Evolutionary conservation across 2,797 vertebrate genomes (phyloP).

Genomic region (Pogonophryne albipinna): DNA sequence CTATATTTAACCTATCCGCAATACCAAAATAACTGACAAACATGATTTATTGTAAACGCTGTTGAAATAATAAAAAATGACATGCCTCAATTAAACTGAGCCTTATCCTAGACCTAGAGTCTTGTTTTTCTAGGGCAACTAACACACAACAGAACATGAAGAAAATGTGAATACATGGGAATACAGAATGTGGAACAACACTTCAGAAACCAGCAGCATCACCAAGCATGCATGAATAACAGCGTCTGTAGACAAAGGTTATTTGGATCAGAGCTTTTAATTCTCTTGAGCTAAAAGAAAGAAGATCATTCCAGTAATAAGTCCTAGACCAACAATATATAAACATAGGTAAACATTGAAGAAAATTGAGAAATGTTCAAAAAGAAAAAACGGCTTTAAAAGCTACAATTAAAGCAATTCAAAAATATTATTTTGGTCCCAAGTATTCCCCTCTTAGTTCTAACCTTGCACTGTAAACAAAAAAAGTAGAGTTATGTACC

Average conservation of each 20-base stretch:
- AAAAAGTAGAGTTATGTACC: conserved; percentile 7
- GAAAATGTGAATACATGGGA: too few relatives aligned
- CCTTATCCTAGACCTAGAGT: not conserved
- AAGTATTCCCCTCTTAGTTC: not conserved
- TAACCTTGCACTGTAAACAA: conserved; percentile 20
- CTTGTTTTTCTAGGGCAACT: not conserved
- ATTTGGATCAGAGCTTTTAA: conserved; percentile 70
- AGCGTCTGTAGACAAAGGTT: not conserved
- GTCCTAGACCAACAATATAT: conserved; percentile 5
- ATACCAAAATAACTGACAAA: not conserved
- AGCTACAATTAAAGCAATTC: conserved; percentile 30
- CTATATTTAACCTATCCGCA: not conserved
- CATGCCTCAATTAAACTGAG: not conserved
- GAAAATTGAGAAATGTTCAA: not conserved
- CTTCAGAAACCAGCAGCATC: conserved; percentile 14
- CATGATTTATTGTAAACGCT: not conserved
- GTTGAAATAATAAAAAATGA: not conserved
- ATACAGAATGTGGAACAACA: not conserved
- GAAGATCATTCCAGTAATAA: not conserved
- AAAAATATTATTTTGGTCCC: conserved; percentile 53
- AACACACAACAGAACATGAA: not conserved
- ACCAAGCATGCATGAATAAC: conserved; percentile 5
- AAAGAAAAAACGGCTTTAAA: conserved; percentile 29
- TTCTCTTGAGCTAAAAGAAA: conserved; percentile 69
- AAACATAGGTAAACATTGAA: conserved; percentile 20